Percentiles rank a stretch among this genome's conserved stretches.
These are phyloP conservation scores for Spongia lamella DNA, from an alignment of 37 sponge, comb jelly and placozoan species.

Conservation along the genomic window DNA sequence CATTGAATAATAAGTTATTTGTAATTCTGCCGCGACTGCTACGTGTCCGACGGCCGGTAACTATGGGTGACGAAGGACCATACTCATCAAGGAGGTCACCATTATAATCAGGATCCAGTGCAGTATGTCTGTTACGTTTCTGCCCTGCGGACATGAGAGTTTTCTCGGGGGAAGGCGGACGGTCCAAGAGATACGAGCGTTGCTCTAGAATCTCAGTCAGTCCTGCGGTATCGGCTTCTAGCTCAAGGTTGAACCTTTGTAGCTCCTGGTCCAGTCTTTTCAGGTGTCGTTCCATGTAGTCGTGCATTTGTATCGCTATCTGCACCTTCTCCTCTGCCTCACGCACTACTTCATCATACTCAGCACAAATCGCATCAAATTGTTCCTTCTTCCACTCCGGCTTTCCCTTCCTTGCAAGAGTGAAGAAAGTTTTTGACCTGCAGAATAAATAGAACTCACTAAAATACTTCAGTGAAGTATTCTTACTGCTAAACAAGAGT, in stretches of 20 bases:
- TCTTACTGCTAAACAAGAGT: no score
- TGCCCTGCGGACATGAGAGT: slow-evolving; percentile 24
- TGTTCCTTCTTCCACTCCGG: slow-evolving; percentile 77
- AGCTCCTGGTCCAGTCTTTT: slow-evolving; percentile 87
- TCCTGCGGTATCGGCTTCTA: slow-evolving; percentile 97
- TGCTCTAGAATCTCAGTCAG: slow-evolving; percentile 95
- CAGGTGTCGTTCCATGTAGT: slow-evolving; percentile 82
- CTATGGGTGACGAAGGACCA: slow-evolving; percentile 17
- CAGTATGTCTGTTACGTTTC: slow-evolving; percentile 22
- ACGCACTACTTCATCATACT: slow-evolving; percentile 66
- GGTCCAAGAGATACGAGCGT: slow-evolving; percentile 68
- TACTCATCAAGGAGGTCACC: slow-evolving; percentile 47
- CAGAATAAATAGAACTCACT: no score
- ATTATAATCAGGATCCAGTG: slow-evolving; percentile 42
- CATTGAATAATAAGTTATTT: no score
- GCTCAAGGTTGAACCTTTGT: slow-evolving; percentile 87
- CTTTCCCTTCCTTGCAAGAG: slow-evolving; percentile 71
- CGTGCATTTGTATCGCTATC: slow-evolving; percentile 68
- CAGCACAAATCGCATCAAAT: slow-evolving; percentile 51
- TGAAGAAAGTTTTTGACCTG: slow-evolving; percentile 47
- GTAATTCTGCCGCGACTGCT: no score
- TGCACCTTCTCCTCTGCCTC: slow-evolving; percentile 70
- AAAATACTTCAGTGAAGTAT: no score
- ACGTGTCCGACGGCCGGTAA: neutral
- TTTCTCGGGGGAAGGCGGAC: slow-evolving; percentile 79